A percentile compares a stretch with the other conserved stretches of the same genome.
Evolutionary conservation across 2,888 invertebrate species (phyloP).

Genomic region (Ryuthela nishihirai): DNA sequence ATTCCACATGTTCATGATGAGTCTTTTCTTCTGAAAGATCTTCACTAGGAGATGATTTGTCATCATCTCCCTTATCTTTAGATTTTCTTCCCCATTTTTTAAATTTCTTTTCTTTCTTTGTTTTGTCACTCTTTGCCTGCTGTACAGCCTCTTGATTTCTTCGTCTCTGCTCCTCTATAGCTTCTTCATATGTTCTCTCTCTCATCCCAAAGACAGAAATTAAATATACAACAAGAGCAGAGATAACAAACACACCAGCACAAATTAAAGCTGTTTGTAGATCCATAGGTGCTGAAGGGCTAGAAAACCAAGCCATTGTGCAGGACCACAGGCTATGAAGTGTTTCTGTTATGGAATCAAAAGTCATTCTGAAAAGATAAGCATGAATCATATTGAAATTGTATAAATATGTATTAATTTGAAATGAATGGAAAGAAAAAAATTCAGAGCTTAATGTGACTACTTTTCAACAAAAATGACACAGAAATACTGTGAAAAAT

Average conservation of each 20-base stretch:
- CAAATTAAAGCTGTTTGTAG: constrained; percentile 67
- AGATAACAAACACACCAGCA: constrained; percentile 63
- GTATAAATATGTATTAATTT: too few species aligned
- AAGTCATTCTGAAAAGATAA: too few species aligned
- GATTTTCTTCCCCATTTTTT: constrained; percentile 55
- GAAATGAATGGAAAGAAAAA: too few species aligned
- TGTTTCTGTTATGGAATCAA: too few species aligned
- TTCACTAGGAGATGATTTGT: constrained; percentile 7
- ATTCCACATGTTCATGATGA: constrained; percentile 61
- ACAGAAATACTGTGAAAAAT: too few species aligned
- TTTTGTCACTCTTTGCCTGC: constrained; percentile 45
- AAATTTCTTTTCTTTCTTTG: constrained; percentile 59
- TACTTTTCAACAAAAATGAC: too few species aligned
- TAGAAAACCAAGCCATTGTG: constrained; percentile 23
- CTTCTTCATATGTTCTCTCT: constrained; percentile 80
- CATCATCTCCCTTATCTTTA: constrained; percentile 48
- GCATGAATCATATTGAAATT: too few species aligned
- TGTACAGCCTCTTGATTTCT: constrained; percentile 43
- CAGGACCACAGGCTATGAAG: too few species aligned
- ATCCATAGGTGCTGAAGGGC: constrained; percentile 59
- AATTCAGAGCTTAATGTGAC: too few species aligned
- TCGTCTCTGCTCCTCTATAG: constrained; percentile 61
- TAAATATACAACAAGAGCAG: constrained; percentile 64
- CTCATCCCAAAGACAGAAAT: constrained; percentile 67
- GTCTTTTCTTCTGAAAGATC: constrained; percentile 2